A percentile compares a stretch with the other conserved stretches of the same genome.
phyloP scores from a whole-genome alignment of 2,113 vertebrate species.

The Grallaria varia region DNA sequence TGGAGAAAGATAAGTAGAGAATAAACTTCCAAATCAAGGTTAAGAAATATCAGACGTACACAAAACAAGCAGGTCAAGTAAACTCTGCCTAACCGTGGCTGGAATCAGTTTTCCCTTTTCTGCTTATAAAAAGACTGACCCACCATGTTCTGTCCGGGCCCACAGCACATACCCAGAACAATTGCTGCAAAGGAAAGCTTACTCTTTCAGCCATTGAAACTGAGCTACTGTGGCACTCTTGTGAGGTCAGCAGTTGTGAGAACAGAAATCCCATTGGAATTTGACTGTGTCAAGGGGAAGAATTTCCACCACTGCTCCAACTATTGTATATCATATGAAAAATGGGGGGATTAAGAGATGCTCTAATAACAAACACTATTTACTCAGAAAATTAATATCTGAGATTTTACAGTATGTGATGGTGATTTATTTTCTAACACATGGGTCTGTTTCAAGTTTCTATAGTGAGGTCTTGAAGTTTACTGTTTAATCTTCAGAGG shows the following conservation, averaged over 20 bases:
- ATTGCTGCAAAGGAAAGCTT: not conserved
- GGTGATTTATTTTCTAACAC: not conserved
- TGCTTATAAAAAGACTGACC: not conserved
- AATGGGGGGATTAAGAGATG: not conserved
- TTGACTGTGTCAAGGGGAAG: not conserved
- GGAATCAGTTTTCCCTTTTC: not conserved
- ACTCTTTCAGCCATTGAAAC: not conserved
- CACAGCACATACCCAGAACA: not conserved
- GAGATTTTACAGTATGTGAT: not conserved
- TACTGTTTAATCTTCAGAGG: conserved; percentile 6
- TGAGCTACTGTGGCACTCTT: not conserved
- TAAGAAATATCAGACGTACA: not conserved
- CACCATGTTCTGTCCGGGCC: not conserved
- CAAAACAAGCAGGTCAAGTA: not conserved
- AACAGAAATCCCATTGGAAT: rapidly evolving
- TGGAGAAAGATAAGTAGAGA: not conserved
- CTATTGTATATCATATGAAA: not conserved
- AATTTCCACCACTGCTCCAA: not conserved
- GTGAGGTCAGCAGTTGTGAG: not conserved
- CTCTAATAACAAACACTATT: not conserved
- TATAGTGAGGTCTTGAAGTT: not conserved
- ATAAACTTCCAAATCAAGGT: not conserved
- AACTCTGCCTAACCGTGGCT: not conserved
- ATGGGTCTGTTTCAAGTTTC: not conserved
- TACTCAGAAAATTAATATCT: not conserved